Evolutionary conservation across 2,888 invertebrate genomes (phyloP), one percentile per base, ranked within the genome.

Genomic region (Trissonchulus sp.): DNA sequence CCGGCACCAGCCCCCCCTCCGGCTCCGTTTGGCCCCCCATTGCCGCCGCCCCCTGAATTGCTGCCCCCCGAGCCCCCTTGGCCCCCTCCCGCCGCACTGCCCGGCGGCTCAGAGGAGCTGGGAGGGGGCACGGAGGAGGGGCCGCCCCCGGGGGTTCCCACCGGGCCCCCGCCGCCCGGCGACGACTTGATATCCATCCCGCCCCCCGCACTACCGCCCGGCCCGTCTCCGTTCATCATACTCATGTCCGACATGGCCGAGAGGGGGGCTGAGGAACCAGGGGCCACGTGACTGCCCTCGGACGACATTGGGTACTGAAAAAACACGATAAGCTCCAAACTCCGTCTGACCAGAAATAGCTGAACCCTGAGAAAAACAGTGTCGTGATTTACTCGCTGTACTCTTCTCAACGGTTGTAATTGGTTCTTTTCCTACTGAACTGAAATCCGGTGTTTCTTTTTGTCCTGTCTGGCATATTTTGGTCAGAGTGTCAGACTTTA

Each of bases 101-200:
- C 48, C 48, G 48, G 48, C 48, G 8, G 8, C n/a, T n/a, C n/a
- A n/a, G n/a, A n/a, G 23, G 48, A 48, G 48, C 8, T 48, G 23
- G 48, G 48, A 48, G 48, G 48, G 48, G 48, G 48, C 8, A 48
- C 48, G 48, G 48, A 48, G 48, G 48, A 48, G 48, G 48, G 48
- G 23, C 48, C 48, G 48, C 48, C 48, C 23, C 48, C 48, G 8
- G 48, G 48, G 23, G 48, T 48, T 15, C 48, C 48, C 48, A 48
- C 48, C 48, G 48, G 48, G 48, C 48, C 48, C 23, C 48, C 48
- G 23, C 48, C 23, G 23, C 48, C 48, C 8, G 48, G 48, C 8
- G 48, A 48, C 8, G 48, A 48, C 23, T 48, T 48, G 8, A 48
- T 48, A 23, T 48, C 48, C 48, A 48, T 48, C 8, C 8, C 23